Conservation (phyloP, 2,888 invertebrate species). For the Odontomyia ornata region DNA sequence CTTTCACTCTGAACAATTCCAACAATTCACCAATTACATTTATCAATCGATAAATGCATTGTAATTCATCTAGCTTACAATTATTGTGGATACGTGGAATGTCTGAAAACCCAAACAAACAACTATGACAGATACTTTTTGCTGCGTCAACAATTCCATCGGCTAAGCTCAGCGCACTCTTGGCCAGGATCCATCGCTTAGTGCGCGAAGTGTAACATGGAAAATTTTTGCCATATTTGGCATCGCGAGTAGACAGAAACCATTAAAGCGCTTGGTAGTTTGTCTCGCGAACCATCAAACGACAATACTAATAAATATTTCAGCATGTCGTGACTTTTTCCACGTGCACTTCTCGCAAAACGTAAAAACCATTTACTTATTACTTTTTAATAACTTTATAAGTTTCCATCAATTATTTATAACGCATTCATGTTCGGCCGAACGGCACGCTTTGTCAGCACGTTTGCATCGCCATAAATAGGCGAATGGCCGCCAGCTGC, state of each 20-base stretch:
- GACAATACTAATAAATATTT: constrained; percentile 35
- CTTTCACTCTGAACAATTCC: no score
- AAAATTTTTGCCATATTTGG: constrained; percentile 21
- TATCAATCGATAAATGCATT: no score
- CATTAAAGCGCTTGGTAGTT: constrained; percentile 20
- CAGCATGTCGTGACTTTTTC: constrained; percentile 30
- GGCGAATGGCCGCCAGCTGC: constrained; percentile 49
- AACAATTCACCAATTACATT: no score
- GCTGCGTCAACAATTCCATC: neutral
- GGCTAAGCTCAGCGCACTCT: neutral
- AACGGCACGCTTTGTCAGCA: constrained; percentile 54
- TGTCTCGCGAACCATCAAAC: constrained; percentile 21
- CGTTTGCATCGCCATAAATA: constrained; percentile 53
- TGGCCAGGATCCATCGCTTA: neutral
- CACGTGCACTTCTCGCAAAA: neutral
- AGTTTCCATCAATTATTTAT: constrained; percentile 50
- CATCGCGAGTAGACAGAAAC: constrained; percentile 21
- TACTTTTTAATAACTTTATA: constrained; percentile 50
- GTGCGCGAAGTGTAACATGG: constrained; percentile 16
- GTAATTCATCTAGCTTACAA: neutral
- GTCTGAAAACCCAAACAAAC: neutral
- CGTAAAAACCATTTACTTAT: constrained; percentile 43
- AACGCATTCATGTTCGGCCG: constrained; percentile 47
- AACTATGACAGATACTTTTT: neutral
- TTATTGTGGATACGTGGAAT: neutral